Base-by-base conservation (phyloP, 2,113 vertebrate genomes). In the Lophotis ruficrista region DNA sequence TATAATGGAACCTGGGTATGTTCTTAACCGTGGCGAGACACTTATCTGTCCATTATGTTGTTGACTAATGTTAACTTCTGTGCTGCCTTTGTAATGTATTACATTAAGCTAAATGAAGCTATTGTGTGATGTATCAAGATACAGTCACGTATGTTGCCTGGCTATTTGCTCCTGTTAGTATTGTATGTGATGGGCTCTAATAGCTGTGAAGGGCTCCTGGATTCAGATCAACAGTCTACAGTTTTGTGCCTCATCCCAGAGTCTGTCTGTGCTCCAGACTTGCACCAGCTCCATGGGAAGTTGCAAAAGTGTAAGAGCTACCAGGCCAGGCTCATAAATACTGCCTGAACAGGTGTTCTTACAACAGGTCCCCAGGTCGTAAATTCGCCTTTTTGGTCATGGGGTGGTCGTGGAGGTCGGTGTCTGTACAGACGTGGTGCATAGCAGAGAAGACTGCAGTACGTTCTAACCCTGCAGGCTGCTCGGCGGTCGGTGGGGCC, bases 71-170 rank as follows among this genome's bases (percentile, higher is more conserved):
- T 95, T 96, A 96, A 97, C 91, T 94, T 89, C 73, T 93, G 70
- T 95, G 89, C 93, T 94, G 91, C 91, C 81, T 92, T 89, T 94
- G 90, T 93, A 94, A 95, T 95, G 91, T 78, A 62, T 94, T 96
- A 80, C 96, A 95, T 96, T 96, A 97, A 96, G 95, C 91, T 91
- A 91, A 96, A 97, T 96, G 95, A 96, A 92, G 69, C 90, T 92
- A 37, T 92, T 79, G 87, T 83, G 83, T 57, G 89, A 92, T 94
- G 80, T 71, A 96, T 96, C 66, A 78, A 94, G 83, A 94, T 81
- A 57, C 3, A 93, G 94, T 94, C 91, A 89, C 69, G 38, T 93
- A 92, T 92, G 48, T 80, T 94, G 79, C 81, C 91, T 87, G 83
- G 91, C 87, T 94, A 27, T 96, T 94, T 96, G 87, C 91, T 93